phyloP scores from a whole-genome alignment of 2,888 invertebrate species.

The Serripes groenlandicus region DNA sequence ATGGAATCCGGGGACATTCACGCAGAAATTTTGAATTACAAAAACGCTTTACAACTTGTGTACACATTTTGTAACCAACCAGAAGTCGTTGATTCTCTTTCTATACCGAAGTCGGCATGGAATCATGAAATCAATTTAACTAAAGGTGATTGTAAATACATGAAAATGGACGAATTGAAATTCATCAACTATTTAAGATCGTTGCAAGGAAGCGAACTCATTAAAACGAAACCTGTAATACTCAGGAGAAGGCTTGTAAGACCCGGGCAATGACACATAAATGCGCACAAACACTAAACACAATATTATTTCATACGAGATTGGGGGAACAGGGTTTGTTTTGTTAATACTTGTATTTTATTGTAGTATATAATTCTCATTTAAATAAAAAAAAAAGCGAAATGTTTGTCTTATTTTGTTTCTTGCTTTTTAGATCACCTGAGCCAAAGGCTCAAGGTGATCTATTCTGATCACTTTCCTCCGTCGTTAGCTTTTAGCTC shows the following conservation, averaged over 20 bases:
- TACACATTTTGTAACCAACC: conserved; percentile 39
- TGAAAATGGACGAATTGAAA: conserved; percentile 46
- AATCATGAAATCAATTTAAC: conserved; percentile 29
- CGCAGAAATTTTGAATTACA: conserved; percentile 53
- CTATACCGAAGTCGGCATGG: conserved; percentile 32
- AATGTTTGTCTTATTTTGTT: too few relatives aligned
- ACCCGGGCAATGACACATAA: too few relatives aligned
- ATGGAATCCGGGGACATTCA: conserved; percentile 42
- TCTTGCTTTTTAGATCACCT: too few relatives aligned
- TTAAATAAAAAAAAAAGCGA: too few relatives aligned
- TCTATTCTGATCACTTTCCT: too few relatives aligned
- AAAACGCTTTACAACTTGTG: conserved; percentile 28
- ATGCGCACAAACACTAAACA: too few relatives aligned
- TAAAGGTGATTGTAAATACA: conserved; percentile 37
- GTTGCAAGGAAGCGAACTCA: conserved; percentile 56
- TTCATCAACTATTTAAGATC: conserved; percentile 49
- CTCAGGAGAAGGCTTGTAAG: background rate
- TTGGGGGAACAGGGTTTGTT: too few relatives aligned
- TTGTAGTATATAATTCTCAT: too few relatives aligned
- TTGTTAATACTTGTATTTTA: too few relatives aligned
- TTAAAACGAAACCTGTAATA: background rate
- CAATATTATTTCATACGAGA: too few relatives aligned
- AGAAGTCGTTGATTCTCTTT: background rate
- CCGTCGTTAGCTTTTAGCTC: too few relatives aligned
- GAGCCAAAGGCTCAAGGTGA: too few relatives aligned